Conservation (phyloP, 2,113 vertebrate species). For the Acanthisitta chloris region DNA sequence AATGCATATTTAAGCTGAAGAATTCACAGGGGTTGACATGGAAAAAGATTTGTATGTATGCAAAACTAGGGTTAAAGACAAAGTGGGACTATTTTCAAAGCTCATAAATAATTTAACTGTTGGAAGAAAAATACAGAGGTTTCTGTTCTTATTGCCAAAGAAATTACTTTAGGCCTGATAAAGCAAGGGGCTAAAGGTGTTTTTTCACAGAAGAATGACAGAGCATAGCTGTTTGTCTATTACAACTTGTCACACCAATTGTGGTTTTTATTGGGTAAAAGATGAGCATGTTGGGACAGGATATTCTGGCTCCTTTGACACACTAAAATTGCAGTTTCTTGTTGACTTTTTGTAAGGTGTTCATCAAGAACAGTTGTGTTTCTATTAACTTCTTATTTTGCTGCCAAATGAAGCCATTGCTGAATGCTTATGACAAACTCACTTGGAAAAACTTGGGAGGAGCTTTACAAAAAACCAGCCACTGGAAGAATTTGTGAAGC, state of each 20-base stretch:
- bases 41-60: slow-evolving; percentile 6
- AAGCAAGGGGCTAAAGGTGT: background rate
- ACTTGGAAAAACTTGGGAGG: background rate
- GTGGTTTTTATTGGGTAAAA: slow-evolving; percentile 10
- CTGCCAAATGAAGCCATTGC: background rate
- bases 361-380: background rate
- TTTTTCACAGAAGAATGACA: background rate
- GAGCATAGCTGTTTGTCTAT: background rate
- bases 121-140: slow-evolving; percentile 14
- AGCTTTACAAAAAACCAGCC: background rate
- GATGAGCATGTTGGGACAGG: slow-evolving; percentile 1
- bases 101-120: slow-evolving; percentile 54
- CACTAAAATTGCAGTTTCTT: background rate
- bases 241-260: background rate
- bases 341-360: slow-evolving; percentile 13
- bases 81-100: slow-evolving; percentile 47
- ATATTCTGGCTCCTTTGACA: background rate
- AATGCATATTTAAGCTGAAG: slow-evolving; percentile 49
- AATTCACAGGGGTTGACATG: background rate
- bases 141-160: slow-evolving; percentile 11
- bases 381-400: background rate
- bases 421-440: background rate
- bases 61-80: slow-evolving; percentile 56
- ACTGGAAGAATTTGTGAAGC: background rate
- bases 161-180: slow-evolving; percentile 20